Evolutionary conservation across 1,140 invertebrate genomes (phyloP).

Genomic region (Colletes gigas): DNA sequence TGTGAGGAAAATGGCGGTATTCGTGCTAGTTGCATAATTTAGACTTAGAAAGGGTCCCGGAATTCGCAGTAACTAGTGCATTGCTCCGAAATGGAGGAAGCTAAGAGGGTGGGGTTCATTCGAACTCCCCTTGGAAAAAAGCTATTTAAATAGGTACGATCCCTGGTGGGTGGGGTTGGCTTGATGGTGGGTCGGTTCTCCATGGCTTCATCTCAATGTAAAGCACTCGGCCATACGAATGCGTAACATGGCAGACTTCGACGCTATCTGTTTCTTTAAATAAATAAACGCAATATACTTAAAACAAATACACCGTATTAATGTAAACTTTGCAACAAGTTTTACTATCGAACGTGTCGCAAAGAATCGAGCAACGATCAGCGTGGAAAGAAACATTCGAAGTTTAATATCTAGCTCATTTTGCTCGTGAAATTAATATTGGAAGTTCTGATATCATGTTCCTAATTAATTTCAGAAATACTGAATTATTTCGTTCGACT

Average conservation of each 20-base stretch:
- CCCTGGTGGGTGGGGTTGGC: constrained; percentile 65
- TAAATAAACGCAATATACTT: neutral
- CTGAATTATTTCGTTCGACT: no score
- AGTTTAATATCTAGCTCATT: no score
- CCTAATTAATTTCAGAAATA: no score
- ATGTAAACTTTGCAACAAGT: neutral
- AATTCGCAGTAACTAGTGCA: constrained; percentile 76
- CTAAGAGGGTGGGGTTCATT: constrained; percentile 66
- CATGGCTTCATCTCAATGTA: constrained; percentile 76
- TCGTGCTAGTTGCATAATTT: constrained; percentile 61
- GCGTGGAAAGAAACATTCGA: neutral
- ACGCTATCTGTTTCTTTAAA: constrained; percentile 16
- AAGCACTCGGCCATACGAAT: constrained; percentile 71
- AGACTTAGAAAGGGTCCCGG: constrained; percentile 67
- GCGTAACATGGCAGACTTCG: constrained; percentile 43
- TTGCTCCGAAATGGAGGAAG: constrained; percentile 45
- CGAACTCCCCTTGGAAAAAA: constrained; percentile 77
- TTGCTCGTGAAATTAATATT: no score
- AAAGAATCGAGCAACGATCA: no score
- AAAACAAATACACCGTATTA: neutral
- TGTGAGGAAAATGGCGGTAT: constrained; percentile 63
- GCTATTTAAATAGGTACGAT: constrained; percentile 80
- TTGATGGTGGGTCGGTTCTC: constrained; percentile 71
- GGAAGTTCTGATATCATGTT: no score
- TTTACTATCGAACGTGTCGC: neutral